Percentiles rank a stretch among this genome's conserved stretches.
These are phyloP conservation scores for Cariama cristata DNA, from an alignment of 2,113 vertebrate species.

Conservation along the genomic window DNA sequence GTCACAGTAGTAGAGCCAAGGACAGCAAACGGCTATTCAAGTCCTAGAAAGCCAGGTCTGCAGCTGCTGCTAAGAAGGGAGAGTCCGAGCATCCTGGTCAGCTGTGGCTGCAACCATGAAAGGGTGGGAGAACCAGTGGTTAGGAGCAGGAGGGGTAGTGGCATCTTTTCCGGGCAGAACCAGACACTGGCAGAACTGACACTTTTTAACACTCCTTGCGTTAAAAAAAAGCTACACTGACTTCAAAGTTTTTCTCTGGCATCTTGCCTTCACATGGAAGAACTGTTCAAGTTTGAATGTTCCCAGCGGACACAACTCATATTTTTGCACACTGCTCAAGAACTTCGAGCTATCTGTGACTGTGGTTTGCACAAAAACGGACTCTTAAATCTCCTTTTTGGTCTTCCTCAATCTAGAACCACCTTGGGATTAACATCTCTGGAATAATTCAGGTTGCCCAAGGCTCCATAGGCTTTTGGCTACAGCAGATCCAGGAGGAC, in stretches of 20 bases:
- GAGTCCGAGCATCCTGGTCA: not conserved
- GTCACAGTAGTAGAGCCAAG: not conserved
- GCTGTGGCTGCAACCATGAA: not conserved
- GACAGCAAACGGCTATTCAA: not conserved
- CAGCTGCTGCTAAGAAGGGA: not conserved
- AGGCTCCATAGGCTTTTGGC: not conserved
- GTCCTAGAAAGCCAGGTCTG: not conserved
- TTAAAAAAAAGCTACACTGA: not conserved
- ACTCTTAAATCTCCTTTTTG: not conserved
- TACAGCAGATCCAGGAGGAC: not conserved
- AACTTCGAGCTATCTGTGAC: not conserved
- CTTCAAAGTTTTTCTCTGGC: not conserved
- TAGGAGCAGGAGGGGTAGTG: not conserved
- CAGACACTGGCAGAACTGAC: not conserved
- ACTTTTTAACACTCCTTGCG: not conserved
- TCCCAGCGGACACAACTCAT: not conserved
- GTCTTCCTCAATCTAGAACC: not conserved
- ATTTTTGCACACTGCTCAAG: not conserved
- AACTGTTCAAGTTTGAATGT: not conserved
- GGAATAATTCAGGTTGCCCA: not conserved
- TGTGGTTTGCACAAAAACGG: fast-evolving
- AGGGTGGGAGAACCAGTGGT: not conserved
- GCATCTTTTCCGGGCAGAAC: not conserved
- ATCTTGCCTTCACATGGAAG: not conserved
- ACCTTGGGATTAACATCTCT: not conserved